Conservation (phyloP, 1,140 invertebrate species). For the Pteromalus puparum region DNA sequence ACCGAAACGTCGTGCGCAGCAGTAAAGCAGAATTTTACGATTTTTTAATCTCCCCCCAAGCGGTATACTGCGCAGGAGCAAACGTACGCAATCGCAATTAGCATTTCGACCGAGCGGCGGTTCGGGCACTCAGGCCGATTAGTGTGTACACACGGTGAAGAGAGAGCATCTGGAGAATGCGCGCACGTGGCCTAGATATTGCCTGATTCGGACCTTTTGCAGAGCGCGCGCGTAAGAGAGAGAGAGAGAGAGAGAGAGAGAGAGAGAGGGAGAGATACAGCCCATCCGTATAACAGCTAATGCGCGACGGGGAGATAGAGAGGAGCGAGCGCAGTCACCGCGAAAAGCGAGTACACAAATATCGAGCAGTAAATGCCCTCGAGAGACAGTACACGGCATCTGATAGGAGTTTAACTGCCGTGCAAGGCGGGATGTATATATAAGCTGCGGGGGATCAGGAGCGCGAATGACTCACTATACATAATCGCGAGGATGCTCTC, state of each 20-base stretch:
- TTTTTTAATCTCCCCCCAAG: conserved; percentile 17
- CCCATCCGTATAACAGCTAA: background rate
- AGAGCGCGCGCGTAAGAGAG: background rate
- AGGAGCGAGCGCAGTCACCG: background rate
- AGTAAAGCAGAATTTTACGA: background rate
- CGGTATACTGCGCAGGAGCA: background rate
- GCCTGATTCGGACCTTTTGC: conserved; percentile 11
- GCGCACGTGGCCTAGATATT: conserved; percentile 52
- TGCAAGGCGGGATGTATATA: background rate
- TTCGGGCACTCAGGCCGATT: conserved; percentile 15
- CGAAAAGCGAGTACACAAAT: conserved; percentile 23
- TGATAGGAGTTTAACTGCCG: conserved; percentile 35
- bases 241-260: too few species aligned
- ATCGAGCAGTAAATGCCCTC: background rate
- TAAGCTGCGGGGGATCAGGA: background rate
- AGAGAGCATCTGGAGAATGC: conserved; percentile 21
- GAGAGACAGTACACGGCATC: background rate
- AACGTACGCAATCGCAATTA: conserved; percentile 23
- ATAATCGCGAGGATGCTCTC: background rate
- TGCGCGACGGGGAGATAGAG: background rate
- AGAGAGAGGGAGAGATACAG: background rate
- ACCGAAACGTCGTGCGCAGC: too few species aligned
- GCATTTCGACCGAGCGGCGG: background rate
- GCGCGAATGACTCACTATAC: conserved; percentile 28
- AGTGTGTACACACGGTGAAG: background rate